A percentile compares a stretch with the other conserved stretches of the same genome.
These are phyloP conservation scores for Amorpha juglandis DNA, from an alignment of 2,888 invertebrate genomes.

Conservation along the genomic window DNA sequence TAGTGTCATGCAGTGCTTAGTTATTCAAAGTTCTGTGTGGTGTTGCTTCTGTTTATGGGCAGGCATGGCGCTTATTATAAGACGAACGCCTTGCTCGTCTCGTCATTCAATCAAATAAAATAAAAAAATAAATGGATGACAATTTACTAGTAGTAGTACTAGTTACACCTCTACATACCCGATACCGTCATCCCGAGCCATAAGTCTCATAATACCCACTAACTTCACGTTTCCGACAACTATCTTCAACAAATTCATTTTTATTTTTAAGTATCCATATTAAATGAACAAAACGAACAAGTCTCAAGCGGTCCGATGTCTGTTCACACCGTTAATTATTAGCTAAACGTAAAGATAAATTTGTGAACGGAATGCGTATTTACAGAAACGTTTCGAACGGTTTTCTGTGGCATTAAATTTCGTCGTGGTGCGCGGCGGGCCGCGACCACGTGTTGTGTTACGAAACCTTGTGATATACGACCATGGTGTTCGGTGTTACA, in stretches of 20 bases:
- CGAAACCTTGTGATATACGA: constrained; percentile 41
- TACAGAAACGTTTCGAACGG: constrained; percentile 36
- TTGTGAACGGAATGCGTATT: constrained; percentile 40
- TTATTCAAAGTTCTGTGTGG: too few species aligned
- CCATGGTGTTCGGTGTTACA: constrained; percentile 5
- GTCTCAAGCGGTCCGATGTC: not conserved
- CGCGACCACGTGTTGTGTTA: constrained; percentile 35
- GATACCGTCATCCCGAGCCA: too few species aligned
- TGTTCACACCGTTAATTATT: constrained; percentile 34
- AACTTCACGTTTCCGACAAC: too few species aligned
- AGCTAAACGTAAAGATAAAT: constrained; percentile 39
- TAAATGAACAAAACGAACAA: constrained; percentile 7
- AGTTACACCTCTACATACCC: too few species aligned
- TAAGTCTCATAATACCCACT: too few species aligned
- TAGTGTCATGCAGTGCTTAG: too few species aligned
- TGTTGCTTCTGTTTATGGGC: too few species aligned
- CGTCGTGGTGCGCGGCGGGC: constrained; percentile 17
- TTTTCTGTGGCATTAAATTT: constrained; percentile 41
- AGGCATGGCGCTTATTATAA: too few species aligned
- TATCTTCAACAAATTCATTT: not conserved
- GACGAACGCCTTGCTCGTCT: too few species aligned
- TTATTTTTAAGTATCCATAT: not conserved
- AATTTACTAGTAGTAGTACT: too few species aligned
- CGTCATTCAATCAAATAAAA: too few species aligned
- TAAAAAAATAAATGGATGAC: too few species aligned